A percentile compares a stretch with the other conserved stretches of the same genome.
These are phyloP conservation scores for Tanypteryx hageni DNA, from an alignment of 2,888 invertebrate species.

Conservation along the genomic window DNA sequence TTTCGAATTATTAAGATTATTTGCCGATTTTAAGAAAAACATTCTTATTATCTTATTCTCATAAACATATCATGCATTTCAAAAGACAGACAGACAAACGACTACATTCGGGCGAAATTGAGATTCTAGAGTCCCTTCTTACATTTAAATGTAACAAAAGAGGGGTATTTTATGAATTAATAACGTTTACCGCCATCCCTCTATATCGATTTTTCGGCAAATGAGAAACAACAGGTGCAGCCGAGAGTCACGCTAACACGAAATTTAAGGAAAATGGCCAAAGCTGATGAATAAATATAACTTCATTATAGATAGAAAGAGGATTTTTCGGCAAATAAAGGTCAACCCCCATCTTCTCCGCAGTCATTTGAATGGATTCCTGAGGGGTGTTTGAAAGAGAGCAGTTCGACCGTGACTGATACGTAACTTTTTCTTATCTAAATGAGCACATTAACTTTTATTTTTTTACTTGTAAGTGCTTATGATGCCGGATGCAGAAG, in stretches of 20 bases:
- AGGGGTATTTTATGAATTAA: too few species aligned
- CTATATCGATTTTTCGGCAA: neutral
- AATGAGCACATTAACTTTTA: neutral
- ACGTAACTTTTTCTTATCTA: neutral
- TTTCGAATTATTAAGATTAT: too few species aligned
- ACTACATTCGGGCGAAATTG: too few species aligned
- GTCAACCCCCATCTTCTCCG: neutral
- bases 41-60: too few species aligned
- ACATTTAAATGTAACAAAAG: too few species aligned
- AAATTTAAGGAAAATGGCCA: neutral
- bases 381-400: neutral
- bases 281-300: neutral
- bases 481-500: neutral
- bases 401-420: neutral
- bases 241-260: constrained; percentile 24
- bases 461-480: neutral
- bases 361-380: neutral
- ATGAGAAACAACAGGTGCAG: constrained; percentile 32
- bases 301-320: neutral
- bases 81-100: too few species aligned
- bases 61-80: too few species aligned
- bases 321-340: neutral
- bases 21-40: too few species aligned
- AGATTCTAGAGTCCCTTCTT: too few species aligned
- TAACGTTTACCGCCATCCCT: too few species aligned